Conservation (phyloP, 2,113 vertebrate species). For the Callipepla squamata region DNA sequence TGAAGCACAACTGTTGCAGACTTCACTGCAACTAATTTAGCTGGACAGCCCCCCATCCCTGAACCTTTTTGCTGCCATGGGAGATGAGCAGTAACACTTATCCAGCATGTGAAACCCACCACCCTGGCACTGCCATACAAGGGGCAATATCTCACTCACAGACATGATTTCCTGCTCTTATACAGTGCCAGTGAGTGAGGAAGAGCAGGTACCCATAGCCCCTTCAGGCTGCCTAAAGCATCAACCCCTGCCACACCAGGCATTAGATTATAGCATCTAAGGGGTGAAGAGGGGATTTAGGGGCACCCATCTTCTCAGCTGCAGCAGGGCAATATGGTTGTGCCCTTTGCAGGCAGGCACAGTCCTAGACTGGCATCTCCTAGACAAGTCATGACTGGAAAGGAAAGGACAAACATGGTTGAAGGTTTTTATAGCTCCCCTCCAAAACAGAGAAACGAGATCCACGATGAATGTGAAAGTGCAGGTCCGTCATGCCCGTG, state of each 20-base stretch:
- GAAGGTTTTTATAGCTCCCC: not conserved
- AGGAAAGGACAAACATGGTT: not conserved
- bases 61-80: not conserved
- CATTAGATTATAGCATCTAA: accelerated
- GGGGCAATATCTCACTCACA: not conserved
- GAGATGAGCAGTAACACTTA: not conserved
- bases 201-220: accelerated
- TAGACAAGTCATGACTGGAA: not conserved
- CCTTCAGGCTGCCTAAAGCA: not conserved
- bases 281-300: not conserved
- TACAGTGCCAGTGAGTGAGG: not conserved
- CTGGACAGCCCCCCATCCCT: accelerated
- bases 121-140: not conserved
- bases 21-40: not conserved
- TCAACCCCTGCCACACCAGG: not conserved
- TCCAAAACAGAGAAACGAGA: not conserved
- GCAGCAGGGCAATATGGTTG: not conserved
- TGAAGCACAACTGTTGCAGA: not conserved
- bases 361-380: not conserved
- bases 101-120: not conserved
- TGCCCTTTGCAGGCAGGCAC: accelerated
- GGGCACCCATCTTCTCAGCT: not conserved
- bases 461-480: not conserved
- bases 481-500: not conserved
- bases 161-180: not conserved